Evolutionary conservation across 2,888 invertebrate species (phyloP), one percentile per base, ranked within the genome.

Genomic region (Aelia acuminata): DNA sequence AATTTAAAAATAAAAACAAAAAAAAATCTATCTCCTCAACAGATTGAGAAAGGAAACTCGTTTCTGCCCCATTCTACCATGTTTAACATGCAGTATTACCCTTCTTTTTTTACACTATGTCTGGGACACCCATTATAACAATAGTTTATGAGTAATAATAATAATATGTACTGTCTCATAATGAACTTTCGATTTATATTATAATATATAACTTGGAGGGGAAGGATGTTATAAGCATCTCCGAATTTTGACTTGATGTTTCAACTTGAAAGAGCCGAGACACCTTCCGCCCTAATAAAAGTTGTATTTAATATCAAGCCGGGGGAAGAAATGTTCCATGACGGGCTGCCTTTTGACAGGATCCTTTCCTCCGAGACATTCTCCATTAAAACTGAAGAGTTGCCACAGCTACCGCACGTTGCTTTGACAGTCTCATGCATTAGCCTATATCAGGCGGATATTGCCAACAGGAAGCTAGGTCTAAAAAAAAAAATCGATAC

Each of bases 321-420:
- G 4, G 57, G 26, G n/a, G 57, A 31, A 26, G 57, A 26, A 57
- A 57, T 57, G 26, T 26, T 57, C 11, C 13, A 57, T 15, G 57
- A 57, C 57, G 15, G 57, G 26, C n/a, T n/a, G 53, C n/a, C 57
- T 57, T 57, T 57, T 57, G 57, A 57, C 57, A 57, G 57, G 57
- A 26, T 57, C 57, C 57, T 57, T 57, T 57, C 4, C 26, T 57
- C 4, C 26, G 26, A 57, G 57, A 57, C 57, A 57, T 57, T 57
- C 57, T 57, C 57, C 57, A 57, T 57, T 57, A 57, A 57, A 57
- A 57, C 57, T 57, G 57, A 57, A 57, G 57, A 57, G 57, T 26
- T 26, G 11, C 5, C 3, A n/a, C 15, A 8, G 22, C 26, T 26
- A 8, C 10, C 57, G 26, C 26, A 26, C 57, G 26, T 3, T 15